These are phyloP conservation scores for Sebastes oblongus DNA, from an alignment of 2,797 vertebrate species.

Conservation along the genomic window DNA sequence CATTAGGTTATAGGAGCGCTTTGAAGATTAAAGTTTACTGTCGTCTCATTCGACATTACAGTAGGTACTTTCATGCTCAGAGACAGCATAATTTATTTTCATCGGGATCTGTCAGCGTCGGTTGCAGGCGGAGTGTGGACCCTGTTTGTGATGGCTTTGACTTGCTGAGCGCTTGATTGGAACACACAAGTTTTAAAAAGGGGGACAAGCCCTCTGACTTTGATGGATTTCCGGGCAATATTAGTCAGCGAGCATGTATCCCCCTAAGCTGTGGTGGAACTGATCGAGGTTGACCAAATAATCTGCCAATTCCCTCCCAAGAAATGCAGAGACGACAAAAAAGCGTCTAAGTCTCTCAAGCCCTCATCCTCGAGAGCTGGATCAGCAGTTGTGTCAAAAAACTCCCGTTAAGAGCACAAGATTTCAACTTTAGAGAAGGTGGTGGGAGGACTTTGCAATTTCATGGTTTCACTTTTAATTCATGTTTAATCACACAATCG, in stretches of 20 bases:
- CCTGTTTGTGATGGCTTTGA: constrained; percentile 64
- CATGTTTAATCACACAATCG: constrained; percentile 68
- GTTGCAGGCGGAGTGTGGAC: constrained; percentile 34
- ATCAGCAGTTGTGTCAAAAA: constrained; percentile 83
- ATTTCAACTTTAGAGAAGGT: constrained; percentile 74
- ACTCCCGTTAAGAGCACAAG: constrained; percentile 69
- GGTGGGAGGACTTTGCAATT: constrained; percentile 63
- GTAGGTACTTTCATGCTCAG: constrained; percentile 57
- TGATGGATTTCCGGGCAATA: constrained; percentile 80
- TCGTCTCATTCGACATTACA: constrained; percentile 60
- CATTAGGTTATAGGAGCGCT: constrained; percentile 49
- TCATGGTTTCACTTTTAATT: constrained; percentile 72
- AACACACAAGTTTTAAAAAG: constrained; percentile 65
- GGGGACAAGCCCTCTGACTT: constrained; percentile 77
- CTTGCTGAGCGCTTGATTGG: constrained; percentile 65
- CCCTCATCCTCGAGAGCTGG: constrained; percentile 79
- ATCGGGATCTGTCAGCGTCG: constrained; percentile 49
- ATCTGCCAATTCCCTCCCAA: constrained; percentile 84
- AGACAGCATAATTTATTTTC: constrained; percentile 65
- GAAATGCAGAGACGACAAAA: constrained; percentile 82
- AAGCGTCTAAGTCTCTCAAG: constrained; percentile 77
- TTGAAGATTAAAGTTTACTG: constrained; percentile 66
- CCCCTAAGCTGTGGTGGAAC: constrained; percentile 83
- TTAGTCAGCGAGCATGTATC: constrained; percentile 77
- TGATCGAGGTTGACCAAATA: constrained; percentile 86